phyloP scores from a whole-genome alignment of 2,113 vertebrate genomes.

The Platanista minor region DNA sequence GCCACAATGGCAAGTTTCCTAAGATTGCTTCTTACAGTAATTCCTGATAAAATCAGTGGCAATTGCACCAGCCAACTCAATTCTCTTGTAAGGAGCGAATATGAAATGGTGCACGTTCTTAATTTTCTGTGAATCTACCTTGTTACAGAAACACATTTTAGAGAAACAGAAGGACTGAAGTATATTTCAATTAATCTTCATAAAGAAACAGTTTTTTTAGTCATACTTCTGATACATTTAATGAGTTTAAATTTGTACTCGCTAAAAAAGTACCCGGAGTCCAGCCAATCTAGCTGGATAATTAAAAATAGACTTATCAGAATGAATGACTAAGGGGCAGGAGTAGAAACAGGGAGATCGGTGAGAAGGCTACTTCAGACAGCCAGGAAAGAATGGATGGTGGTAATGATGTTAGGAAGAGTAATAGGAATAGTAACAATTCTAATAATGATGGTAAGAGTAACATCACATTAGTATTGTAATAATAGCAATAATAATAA shows the following conservation, averaged over 20 bases:
- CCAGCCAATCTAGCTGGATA: neutral
- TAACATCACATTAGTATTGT: neutral
- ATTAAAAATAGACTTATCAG: neutral
- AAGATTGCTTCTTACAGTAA: neutral
- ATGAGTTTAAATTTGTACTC: neutral
- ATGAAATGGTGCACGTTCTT: neutral
- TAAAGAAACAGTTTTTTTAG: neutral
- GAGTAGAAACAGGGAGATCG: neutral
- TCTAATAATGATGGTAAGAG: neutral
- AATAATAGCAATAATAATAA: neutral
- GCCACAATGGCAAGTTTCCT: neutral
- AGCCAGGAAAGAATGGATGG: neutral
- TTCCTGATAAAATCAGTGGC: neutral
- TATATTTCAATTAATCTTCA: neutral
- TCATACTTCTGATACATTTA: neutral
- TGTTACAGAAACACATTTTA: neutral
- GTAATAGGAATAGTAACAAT: no score
- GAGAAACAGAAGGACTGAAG: neutral
- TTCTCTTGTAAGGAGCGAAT: neutral
- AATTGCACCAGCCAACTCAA: neutral
- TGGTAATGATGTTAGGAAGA: rapidly evolving
- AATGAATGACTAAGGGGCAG: neutral
- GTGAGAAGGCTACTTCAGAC: neutral
- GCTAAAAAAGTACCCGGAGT: neutral
- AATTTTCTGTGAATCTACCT: neutral